Percentiles rank a stretch among this genome's conserved stretches.
phyloP scores from a whole-genome alignment of 1,140 invertebrate genomes.

The Drosophila bocqueti region DNA sequence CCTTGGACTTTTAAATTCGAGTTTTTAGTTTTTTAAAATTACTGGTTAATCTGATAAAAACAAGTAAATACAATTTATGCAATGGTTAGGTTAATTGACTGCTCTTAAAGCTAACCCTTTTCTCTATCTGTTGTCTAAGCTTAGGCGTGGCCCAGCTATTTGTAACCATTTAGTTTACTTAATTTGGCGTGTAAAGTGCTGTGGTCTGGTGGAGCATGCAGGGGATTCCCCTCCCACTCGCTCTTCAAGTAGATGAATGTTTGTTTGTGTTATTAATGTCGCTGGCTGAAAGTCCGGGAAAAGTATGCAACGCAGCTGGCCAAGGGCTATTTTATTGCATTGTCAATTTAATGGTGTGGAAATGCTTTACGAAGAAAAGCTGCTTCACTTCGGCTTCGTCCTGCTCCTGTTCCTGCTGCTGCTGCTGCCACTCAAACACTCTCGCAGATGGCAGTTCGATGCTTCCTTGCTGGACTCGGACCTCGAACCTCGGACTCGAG shows the following conservation, averaged over 20 bases:
- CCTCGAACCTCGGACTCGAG: slow-evolving; percentile 34
- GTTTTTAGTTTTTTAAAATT: not conserved
- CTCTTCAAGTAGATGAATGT: slow-evolving; percentile 44
- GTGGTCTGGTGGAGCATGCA: slow-evolving; percentile 15
- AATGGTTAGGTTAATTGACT: not conserved
- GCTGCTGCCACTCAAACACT: slow-evolving; percentile 19
- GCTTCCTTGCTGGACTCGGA: slow-evolving; percentile 39
- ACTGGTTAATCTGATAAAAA: not conserved
- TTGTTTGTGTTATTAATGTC: slow-evolving; percentile 63
- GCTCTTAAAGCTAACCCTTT: not conserved
- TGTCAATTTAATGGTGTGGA: slow-evolving; percentile 83
- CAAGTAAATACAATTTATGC: too few species aligned
- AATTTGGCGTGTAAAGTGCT: slow-evolving; percentile 63
- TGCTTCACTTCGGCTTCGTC: slow-evolving; percentile 15
- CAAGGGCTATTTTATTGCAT: slow-evolving; percentile 77
- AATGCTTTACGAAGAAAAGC: slow-evolving; percentile 73
- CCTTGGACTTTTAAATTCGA: not conserved
- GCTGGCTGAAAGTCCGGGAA: slow-evolving; percentile 45
- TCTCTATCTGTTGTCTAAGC: not conserved
- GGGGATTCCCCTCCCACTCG: not conserved
- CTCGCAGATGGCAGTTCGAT: slow-evolving; percentile 64
- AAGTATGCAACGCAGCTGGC: slow-evolving; percentile 66
- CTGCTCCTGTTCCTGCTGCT: not conserved
- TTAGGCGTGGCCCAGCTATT: slow-evolving; percentile 32
- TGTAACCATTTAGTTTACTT: slow-evolving; percentile 64